These are phyloP conservation scores for Cherax quadricarinatus DNA, from an alignment of 1,140 invertebrate species.

Conservation along the genomic window DNA sequence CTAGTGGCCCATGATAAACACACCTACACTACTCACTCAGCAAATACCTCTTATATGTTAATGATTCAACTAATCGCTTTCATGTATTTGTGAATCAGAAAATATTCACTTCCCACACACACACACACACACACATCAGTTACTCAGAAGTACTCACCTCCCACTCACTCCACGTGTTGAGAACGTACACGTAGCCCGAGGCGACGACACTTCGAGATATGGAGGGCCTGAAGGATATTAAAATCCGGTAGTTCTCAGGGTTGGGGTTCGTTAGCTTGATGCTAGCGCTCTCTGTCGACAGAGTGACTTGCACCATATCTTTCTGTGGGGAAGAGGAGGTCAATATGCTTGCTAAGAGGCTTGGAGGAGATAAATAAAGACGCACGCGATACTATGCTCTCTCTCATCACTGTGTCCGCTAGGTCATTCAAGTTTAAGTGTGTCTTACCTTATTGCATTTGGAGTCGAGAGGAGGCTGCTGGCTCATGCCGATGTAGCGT, in stretches of 20 bases:
- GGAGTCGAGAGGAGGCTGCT: not conserved
- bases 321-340: not conserved
- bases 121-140: too few species aligned
- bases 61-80: too few species aligned
- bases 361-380: too few species aligned
- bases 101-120: too few species aligned
- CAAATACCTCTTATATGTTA: too few species aligned
- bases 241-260: conserved; percentile 16
- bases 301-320: conserved; percentile 13
- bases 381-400: too few species aligned
- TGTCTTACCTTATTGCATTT: conserved; percentile 30
- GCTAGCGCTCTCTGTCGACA: conserved; percentile 36
- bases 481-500: conserved; percentile 8
- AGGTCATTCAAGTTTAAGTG: too few species aligned
- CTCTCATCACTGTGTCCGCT: too few species aligned
- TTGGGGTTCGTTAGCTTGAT: conserved; percentile 17
- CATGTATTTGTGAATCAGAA: too few species aligned
- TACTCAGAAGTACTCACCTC: conserved; percentile 19
- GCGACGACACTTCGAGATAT: conserved; percentile 19
- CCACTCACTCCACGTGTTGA: conserved; percentile 23
- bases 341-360: not conserved
- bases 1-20: too few species aligned
- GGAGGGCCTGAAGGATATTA: conserved; percentile 44
- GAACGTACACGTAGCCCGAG: conserved; percentile 39
- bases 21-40: too few species aligned